Conservation (phyloP, 1,140 invertebrate species). For the Lucilia sericata region DNA sequence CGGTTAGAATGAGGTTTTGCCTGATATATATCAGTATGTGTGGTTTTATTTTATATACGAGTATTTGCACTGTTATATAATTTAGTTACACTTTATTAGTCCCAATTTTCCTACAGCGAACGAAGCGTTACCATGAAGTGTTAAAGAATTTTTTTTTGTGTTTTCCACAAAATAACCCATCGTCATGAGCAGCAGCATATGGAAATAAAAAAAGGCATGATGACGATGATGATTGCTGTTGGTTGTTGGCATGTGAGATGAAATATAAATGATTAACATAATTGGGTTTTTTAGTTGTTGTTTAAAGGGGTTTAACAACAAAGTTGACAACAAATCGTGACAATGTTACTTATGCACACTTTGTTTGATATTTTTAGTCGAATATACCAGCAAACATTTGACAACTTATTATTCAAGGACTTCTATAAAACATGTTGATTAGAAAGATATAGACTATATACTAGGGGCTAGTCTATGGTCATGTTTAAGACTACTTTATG, state of each 20-base stretch:
- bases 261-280: constrained; percentile 1
- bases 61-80: neutral
- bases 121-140: neutral
- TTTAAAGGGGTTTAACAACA: constrained; percentile 3
- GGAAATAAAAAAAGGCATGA: neutral
- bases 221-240: neutral
- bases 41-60: no score
- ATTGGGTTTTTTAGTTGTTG: neutral
- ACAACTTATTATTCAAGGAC: no score
- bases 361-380: neutral
- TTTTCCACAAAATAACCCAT: constrained; percentile 11
- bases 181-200: neutral
- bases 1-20: neutral
- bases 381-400: no score
- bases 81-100: neutral
- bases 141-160: neutral
- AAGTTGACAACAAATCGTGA: neutral
- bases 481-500: no score
- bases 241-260: neutral
- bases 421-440: no score
- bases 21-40: no score
- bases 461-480: no score
- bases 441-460: no score
- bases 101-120: neutral
- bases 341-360: neutral